Base-by-base conservation (phyloP, 2,888 invertebrate genomes). In the Epinotia demarniana region DNA sequence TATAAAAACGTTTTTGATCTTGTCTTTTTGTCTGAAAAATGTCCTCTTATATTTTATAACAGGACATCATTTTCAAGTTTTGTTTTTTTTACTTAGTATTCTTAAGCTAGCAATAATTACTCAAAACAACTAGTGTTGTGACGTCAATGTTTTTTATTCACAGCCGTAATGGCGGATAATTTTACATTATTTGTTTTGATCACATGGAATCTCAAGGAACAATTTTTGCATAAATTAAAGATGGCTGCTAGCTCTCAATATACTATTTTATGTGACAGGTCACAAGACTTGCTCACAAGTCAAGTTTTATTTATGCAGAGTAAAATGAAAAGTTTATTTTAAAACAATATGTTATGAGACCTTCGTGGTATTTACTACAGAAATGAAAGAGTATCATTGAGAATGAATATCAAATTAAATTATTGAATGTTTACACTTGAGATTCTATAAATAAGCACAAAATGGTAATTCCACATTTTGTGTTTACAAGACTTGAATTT, bases 61-160 rank as follows among this genome's bases (percentile, higher is more conserved):
- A 87, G 88, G 87, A 79, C 81, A 82, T 83, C 85, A 85, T 81
- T 81, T 76, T 82, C 82, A 85, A 85, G 74, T 80, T 81, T 85
- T 83, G 85, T n/a, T 87, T 85, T 83, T 83, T 53, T 85, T 85
- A 81, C 80, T 80, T 85, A 87, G 83, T 82, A 79, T 64, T 74
- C 79, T 76, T 86, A 88, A 90, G 89, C 87, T 92, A 90, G 89
- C 83, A 85, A 71, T 68, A 61, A 73, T 58, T 19, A 19, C 3
- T 27, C 60, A 58, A 53, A 55, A 66, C 75, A 71, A 75, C 66
- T 39, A 53, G 61, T 27, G 64, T 53, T 12, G 49, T 60, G 60
- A 70, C 66, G 23, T 57, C 66, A 49, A 9, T 1, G 1, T 60
- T 58, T 43, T 60, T 3, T 39, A 46, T 33, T 58, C 27, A 9